Evolutionary conservation across 2,888 invertebrate genomes (phyloP).

Genomic region (Synergus itoensis): DNA sequence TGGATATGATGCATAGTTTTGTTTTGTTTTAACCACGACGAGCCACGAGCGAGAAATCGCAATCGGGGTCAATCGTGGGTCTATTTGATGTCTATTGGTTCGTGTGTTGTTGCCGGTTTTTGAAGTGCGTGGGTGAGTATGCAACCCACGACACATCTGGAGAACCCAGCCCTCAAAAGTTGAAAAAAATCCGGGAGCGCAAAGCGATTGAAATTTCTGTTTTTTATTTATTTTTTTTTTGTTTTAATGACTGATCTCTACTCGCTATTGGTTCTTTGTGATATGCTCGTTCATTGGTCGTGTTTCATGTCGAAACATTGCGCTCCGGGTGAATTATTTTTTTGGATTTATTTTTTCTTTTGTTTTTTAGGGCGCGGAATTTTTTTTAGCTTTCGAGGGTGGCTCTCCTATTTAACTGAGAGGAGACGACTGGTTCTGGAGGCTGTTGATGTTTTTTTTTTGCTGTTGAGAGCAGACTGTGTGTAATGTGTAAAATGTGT

Average conservation of each 20-base stretch:
- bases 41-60: conserved; percentile 49
- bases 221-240: not conserved
- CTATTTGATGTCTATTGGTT: conserved; percentile 71
- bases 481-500: conserved; percentile 53
- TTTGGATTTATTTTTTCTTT: not conserved
- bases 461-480: conserved; percentile 70
- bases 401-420: conserved; percentile 67
- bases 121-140: conserved; percentile 68
- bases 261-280: conserved; percentile 59
- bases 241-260: conserved; percentile 33
- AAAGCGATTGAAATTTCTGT: conserved; percentile 6
- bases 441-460: conserved; percentile 58
- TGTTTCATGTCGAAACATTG: conserved; percentile 39
- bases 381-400: conserved; percentile 38
- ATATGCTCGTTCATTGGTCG: conserved; percentile 57
- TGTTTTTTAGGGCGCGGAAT: conserved; percentile 27
- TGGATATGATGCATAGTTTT: conserved; percentile 60
- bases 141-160: conserved; percentile 66
- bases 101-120: conserved; percentile 71
- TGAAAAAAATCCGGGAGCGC: conserved; percentile 1
- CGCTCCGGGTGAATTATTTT: not conserved
- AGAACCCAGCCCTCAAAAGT: conserved; percentile 28
- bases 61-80: conserved; percentile 44
- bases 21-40: conserved; percentile 56
- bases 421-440: conserved; percentile 77